Evolutionary conservation across 2,888 invertebrate genomes (phyloP).

Genomic region (Leucophora obtusa): DNA sequence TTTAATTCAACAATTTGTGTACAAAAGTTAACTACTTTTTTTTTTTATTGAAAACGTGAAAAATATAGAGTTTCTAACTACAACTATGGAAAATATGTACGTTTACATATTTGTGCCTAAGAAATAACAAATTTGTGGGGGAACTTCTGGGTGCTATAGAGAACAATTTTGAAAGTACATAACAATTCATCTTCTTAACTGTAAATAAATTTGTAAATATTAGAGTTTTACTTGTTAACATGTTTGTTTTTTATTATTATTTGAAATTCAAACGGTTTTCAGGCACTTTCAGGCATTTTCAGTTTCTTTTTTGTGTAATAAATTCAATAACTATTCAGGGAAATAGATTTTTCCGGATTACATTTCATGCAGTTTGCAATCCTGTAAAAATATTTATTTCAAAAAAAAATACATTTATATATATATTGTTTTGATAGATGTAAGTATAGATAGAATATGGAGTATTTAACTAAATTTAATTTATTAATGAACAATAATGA

Average conservation of each 20-base stretch:
- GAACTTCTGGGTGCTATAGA: neutral
- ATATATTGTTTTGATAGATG: neutral
- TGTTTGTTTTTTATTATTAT: constrained; percentile 34
- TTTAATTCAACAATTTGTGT: constrained; percentile 2
- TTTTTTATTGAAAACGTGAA: neutral
- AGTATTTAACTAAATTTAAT: neutral
- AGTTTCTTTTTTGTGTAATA: constrained; percentile 31
- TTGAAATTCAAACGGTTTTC: constrained; percentile 64
- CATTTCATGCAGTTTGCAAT: constrained; percentile 78
- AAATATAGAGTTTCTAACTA: neutral
- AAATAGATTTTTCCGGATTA: constrained; percentile 76
- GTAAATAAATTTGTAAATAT: constrained; percentile 23
- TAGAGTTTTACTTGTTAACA: constrained; percentile 43
- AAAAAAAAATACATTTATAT: too few relatives aligned
- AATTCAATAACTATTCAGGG: constrained; percentile 73
- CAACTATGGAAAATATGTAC: neutral
- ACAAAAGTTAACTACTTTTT: neutral
- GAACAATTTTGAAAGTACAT: constrained; percentile 27
- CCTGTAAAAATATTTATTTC: constrained; percentile 71
- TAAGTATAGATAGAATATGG: neutral
- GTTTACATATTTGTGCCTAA: neutral
- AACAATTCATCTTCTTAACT: constrained; percentile 33
- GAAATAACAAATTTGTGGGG: constrained; percentile 11
- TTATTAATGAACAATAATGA: neutral
- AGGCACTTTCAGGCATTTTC: constrained; percentile 66